Evolutionary conservation across 2,888 invertebrate species (phyloP).

Genomic region (Aphidoletes aphidimyza): DNA sequence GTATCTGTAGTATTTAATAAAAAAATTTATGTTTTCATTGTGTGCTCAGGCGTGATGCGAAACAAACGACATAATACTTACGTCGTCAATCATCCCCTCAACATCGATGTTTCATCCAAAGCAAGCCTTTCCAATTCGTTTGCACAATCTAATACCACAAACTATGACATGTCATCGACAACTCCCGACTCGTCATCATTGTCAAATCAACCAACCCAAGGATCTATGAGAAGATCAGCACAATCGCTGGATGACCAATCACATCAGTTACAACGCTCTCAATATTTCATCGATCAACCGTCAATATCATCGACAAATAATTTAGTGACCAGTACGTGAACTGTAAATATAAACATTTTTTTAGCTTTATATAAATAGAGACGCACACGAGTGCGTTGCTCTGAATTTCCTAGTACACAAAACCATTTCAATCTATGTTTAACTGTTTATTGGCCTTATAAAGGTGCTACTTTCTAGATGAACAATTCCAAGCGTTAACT

Average conservation of each 20-base stretch:
- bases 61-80: slow-evolving; percentile 62
- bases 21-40: slow-evolving; percentile 58
- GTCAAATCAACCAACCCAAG: not conserved
- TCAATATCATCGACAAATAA: not conserved
- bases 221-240: not conserved
- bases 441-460: no score
- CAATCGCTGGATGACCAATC: not conserved
- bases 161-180: not conserved
- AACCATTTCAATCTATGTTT: no score
- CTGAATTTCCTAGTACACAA: not conserved
- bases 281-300: not conserved
- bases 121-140: slow-evolving; percentile 31
- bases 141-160: slow-evolving; percentile 35
- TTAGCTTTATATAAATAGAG: not conserved
- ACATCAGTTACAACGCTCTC: not conserved
- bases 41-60: slow-evolving; percentile 69
- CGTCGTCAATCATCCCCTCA: slow-evolving; percentile 59
- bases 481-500: no score
- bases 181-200: not conserved
- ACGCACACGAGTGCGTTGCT: not conserved
- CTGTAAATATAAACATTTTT: not conserved
- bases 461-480: no score
- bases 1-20: not conserved
- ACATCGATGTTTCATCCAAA: slow-evolving; percentile 59
- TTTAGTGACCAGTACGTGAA: slow-evolving; percentile 17